These are phyloP conservation scores for Bufo bufo DNA, from an alignment of 2,113 vertebrate species.

Conservation along the genomic window DNA sequence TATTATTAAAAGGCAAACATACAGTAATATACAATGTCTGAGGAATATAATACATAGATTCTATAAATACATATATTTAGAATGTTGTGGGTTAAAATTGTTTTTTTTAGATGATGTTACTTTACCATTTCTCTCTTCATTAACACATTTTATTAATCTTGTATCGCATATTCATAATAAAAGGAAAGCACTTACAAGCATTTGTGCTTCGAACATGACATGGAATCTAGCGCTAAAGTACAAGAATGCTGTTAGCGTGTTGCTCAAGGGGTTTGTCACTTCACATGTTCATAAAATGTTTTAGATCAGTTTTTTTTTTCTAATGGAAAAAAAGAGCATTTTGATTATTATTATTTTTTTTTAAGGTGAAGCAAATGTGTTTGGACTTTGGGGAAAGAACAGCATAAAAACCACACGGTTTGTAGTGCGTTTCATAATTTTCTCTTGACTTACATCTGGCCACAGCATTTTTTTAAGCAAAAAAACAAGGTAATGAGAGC, in stretches of 20 bases:
- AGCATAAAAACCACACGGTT: no score
- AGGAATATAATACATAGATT: background rate
- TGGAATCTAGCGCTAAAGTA: conserved; percentile 16
- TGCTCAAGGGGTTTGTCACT: background rate
- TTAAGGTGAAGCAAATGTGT: background rate
- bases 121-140: conserved; percentile 27
- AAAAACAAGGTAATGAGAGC: no score
- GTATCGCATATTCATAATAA: conserved; percentile 19
- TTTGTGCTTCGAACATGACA: background rate
- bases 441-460: no score
- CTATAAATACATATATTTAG: background rate
- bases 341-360: background rate
- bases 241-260: conserved; percentile 5
- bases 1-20: background rate
- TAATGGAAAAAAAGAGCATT: background rate
- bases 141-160: conserved; percentile 49
- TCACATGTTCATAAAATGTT: background rate
- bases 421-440: no score
- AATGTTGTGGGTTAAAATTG: background rate
- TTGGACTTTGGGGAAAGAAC: background rate
- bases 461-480: no score
- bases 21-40: background rate
- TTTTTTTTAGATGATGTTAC: background rate
- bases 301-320: background rate
- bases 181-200: conserved; percentile 17